Evolutionary conservation across 1,140 invertebrate species (phyloP), one percentile per base, ranked within the genome.

Genomic region (Platyscapa corneri): DNA sequence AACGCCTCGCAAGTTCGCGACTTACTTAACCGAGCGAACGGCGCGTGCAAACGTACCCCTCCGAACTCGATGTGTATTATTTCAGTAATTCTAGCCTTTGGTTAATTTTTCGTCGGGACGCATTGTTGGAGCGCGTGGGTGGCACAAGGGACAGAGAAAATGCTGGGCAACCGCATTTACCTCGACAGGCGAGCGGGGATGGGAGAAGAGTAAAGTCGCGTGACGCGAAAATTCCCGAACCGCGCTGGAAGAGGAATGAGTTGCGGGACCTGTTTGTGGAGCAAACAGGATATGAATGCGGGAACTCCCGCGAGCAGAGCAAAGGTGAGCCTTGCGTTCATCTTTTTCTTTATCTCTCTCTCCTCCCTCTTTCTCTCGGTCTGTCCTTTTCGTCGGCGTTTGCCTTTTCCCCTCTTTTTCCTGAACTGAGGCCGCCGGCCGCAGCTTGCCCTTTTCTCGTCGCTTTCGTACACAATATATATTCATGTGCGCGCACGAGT

Each of bases 21-120:
- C 42, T 20, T n/a, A 32, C 5, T 30, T 64, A 64, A 75, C 49
- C n/a, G n/a, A 5, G 46, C 42, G 46, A n/a, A 39, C 27, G 8
- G 5, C 14, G 67, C 49, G 32, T 8, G 7, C 34, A 76, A 76
- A 64, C 23, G 53, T 56, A 30, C 5, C 23, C 20, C 56, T n/a
- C 32, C 53, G 46, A 20, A 20, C 10, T 30, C 46, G 7, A n/a
- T 18, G 34, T 56, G 14, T 82, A 39, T 85, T 82, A 77, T 82
- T 85, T 67, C 34, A 85, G 84, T 82, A 81, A 85, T 76, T 85
- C 79, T 60, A 80, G 56, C 70, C 56, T 85, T 82, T 82, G 82
- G 82, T 81, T 85, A 85, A 81, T 79, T 65, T 85, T 65, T 42
- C 6, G n/a, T 10, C 65, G 37, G 30, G 8, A 14, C n/a, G 42